phyloP scores from a whole-genome alignment of 2,888 invertebrate species.

The Chalcosyrphus nemorum region DNA sequence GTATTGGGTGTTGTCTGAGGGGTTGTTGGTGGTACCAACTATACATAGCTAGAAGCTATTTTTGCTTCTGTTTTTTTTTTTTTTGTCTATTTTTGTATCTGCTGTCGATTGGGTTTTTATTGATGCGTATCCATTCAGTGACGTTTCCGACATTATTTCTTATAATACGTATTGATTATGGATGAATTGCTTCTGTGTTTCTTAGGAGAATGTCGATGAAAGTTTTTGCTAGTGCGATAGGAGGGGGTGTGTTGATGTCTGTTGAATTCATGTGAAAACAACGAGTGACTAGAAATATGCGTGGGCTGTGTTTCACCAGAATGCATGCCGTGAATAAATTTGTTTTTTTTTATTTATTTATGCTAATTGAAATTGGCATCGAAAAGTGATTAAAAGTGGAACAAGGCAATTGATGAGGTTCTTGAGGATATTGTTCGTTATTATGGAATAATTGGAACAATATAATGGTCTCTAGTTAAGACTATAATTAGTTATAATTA shows the following conservation, averaged over 20 bases:
- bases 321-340: conserved; percentile 30
- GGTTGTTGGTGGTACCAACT: neutral
- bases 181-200: conserved; percentile 6
- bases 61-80: neutral
- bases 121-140: conserved; percentile 40
- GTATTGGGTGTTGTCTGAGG: neutral
- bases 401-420: conserved; percentile 43
- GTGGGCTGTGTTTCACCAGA: conserved; percentile 17
- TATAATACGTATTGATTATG: conserved; percentile 46
- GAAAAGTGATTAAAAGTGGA: conserved; percentile 50
- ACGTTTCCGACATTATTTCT: conserved; percentile 28
- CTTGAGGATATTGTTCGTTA: neutral
- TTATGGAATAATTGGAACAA: neutral
- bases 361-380: conserved; percentile 36
- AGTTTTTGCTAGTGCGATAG: neutral
- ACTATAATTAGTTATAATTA: neutral
- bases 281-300: conserved; percentile 9
- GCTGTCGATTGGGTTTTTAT: conserved; percentile 39
- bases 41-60: neutral
- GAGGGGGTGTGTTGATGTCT: neutral
- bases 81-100: conserved; percentile 45
- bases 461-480: too few species aligned
- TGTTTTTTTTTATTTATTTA: conserved; percentile 26
- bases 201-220: neutral
- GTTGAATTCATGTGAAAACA: neutral